Conservation (phyloP, 2,888 invertebrate genomes). For the Metopia argyrocephala region DNA sequence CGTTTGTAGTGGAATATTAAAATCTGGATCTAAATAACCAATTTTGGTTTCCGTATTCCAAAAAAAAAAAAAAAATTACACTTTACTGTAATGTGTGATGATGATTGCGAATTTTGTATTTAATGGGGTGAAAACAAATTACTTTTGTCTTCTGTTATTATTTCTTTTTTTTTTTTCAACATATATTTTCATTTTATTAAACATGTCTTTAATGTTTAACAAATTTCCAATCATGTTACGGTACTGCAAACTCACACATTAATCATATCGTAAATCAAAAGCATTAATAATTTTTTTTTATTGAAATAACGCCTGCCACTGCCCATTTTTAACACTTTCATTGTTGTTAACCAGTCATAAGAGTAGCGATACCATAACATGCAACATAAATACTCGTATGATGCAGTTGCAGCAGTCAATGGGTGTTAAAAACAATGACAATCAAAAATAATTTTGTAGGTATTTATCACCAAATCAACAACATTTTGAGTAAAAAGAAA, state of each 20-base stretch:
- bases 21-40: no score
- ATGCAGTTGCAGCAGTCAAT: background rate
- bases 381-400: background rate
- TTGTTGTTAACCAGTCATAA: background rate
- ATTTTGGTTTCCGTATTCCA: no score
- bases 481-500: background rate
- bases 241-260: background rate
- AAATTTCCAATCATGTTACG: no score
- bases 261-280: background rate
- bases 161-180: no score
- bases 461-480: slow-evolving; percentile 51
- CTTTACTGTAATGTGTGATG: no score
- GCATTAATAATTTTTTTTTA: background rate
- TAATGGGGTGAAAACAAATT: no score
- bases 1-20: no score
- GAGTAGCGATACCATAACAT: background rate
- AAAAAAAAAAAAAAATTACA: no score
- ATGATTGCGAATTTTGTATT: no score
- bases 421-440: slow-evolving; percentile 27
- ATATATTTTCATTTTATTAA: no score
- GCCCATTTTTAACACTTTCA: background rate
- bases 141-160: no score
- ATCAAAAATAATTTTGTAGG: slow-evolving; percentile 46
- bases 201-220: background rate
- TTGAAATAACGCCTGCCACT: background rate